These are phyloP conservation scores for Chelonoidis abingdonii DNA, from an alignment of 2,113 vertebrate species.

Conservation along the genomic window DNA sequence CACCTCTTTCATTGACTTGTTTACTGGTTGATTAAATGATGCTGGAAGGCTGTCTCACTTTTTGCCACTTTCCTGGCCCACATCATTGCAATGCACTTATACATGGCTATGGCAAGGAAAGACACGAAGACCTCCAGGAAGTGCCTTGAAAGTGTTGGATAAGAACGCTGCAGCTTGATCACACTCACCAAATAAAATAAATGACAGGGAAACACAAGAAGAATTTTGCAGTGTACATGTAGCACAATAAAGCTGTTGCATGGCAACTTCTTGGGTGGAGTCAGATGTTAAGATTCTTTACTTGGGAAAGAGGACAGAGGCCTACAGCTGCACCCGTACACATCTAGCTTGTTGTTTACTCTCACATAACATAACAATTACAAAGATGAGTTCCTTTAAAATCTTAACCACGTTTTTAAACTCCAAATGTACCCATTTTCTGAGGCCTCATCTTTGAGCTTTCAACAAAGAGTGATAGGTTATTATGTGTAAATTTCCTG, in stretches of 20 bases:
- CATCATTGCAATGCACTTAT: too few relatives aligned
- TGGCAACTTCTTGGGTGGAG: neutral
- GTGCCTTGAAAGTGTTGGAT: too few relatives aligned
- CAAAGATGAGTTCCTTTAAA: neutral
- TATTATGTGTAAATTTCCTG: neutral
- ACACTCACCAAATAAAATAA: too few relatives aligned
- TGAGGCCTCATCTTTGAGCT: neutral
- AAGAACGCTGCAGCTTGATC: too few relatives aligned
- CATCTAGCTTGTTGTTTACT: neutral
- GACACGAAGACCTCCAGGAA: too few relatives aligned
- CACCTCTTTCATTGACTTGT: too few relatives aligned
- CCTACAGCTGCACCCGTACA: neutral
- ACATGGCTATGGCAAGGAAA: too few relatives aligned
- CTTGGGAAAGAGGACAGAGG: neutral
- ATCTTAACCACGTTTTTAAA: neutral
- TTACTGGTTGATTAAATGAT: too few relatives aligned
- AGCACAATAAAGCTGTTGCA: neutral
- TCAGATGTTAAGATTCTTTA: neutral
- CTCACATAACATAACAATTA: neutral
- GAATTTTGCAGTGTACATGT: neutral
- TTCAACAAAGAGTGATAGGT: neutral
- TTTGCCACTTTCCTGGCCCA: too few relatives aligned
- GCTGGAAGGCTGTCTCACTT: too few relatives aligned
- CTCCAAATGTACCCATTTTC: neutral
- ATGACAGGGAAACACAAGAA: neutral